Evolutionary conservation across 1,140 invertebrate species (phyloP).

Genomic region (Bombus waltoni): DNA sequence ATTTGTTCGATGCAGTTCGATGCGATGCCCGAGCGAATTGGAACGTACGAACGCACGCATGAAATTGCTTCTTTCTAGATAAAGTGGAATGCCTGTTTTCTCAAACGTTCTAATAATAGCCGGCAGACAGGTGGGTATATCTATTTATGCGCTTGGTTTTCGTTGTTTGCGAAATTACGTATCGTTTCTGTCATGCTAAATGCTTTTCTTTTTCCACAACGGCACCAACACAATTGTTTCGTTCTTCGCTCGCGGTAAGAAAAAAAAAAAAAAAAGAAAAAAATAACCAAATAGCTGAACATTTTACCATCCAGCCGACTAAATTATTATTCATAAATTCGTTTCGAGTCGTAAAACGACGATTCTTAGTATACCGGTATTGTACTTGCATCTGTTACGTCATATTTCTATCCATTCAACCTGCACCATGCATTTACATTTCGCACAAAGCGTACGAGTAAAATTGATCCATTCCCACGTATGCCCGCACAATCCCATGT

Average conservation of each 20-base stretch:
- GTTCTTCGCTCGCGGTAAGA: conserved; percentile 1
- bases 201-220: not conserved
- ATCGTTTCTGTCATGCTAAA: conserved; percentile 55
- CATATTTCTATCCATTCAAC: conserved; percentile 13
- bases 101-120: conserved; percentile 31
- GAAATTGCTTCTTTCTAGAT: not conserved
- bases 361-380: conserved; percentile 1
- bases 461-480: conserved; percentile 1
- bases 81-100: not conserved
- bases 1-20: not conserved
- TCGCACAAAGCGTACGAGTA: conserved; percentile 6
- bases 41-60: not conserved
- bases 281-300: conserved; percentile 9
- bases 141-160: conserved; percentile 58
- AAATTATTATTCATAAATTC: conserved; percentile 29
- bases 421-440: not conserved
- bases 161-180: conserved; percentile 61
- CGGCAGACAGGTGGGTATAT: conserved; percentile 19
- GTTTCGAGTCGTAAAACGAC: conserved; percentile 16
- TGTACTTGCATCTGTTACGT: not conserved
- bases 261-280: conserved; percentile 37
- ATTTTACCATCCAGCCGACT: not conserved
- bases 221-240: not conserved
- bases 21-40: not conserved
- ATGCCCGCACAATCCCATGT: not conserved